These are phyloP conservation scores for Nephrotoma guestfalica DNA, from an alignment of 2,888 invertebrate genomes.

Conservation along the genomic window DNA sequence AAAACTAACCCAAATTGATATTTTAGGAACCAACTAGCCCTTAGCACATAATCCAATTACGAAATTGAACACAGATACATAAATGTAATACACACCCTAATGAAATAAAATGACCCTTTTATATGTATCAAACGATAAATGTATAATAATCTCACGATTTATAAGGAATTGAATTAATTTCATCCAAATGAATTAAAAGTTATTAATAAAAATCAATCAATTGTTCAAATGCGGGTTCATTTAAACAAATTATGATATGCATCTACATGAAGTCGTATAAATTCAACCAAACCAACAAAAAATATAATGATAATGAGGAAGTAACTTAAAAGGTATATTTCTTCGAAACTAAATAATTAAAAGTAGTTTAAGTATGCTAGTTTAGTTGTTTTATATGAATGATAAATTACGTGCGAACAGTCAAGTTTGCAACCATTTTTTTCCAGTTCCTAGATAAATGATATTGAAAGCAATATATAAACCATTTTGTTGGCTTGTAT, in stretches of 20 bases:
- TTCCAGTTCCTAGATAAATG: not conserved
- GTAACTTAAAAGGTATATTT: not conserved
- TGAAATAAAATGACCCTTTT: not conserved
- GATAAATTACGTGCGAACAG: not conserved
- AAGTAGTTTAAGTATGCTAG: not conserved
- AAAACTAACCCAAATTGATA: not conserved
- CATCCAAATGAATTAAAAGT: not conserved
- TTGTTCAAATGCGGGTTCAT: not conserved
- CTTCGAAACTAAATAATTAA: not conserved
- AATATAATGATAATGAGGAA: not conserved
- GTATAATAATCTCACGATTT: not conserved
- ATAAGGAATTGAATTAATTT: not conserved
- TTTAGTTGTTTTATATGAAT: not conserved
- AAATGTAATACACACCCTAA: not conserved
- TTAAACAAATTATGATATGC: not conserved
- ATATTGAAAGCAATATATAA: not conserved
- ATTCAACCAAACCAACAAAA: not conserved
- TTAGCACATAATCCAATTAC: not conserved
- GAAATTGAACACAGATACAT: not conserved
- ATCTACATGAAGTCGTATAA: not conserved
- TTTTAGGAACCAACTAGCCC: not conserved
- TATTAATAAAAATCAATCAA: not conserved
- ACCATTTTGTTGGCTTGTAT: not conserved
- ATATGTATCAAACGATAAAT: not conserved
- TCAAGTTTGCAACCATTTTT: not conserved